Conservation (phyloP, 2,113 vertebrate genomes). For the Phoxinus phoxinus region DNA sequence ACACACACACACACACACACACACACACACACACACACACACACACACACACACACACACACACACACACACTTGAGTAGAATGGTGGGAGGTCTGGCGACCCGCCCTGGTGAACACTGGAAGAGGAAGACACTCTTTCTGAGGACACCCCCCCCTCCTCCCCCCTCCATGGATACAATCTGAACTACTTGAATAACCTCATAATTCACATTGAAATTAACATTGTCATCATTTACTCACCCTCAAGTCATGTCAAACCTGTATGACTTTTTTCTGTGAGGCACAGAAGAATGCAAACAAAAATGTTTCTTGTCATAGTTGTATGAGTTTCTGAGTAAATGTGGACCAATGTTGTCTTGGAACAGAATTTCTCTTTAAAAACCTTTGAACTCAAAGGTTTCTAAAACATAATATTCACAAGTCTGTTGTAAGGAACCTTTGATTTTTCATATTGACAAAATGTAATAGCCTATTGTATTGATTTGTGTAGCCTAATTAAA, state of each 20-base stretch:
- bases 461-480: neutral
- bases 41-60: conserved; percentile 18
- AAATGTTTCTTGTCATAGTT: too few relatives aligned
- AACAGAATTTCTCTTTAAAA: too few relatives aligned
- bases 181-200: neutral
- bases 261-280: neutral
- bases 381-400: too few relatives aligned
- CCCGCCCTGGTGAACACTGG: neutral
- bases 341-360: too few relatives aligned
- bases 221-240: neutral
- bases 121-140: neutral
- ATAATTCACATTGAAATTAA: neutral
- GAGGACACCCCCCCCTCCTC: neutral
- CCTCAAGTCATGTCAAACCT: neutral
- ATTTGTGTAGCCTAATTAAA: too few relatives aligned
- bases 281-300: too few relatives aligned
- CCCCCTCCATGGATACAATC: neutral
- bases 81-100: conserved; percentile 25
- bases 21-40: conserved; percentile 37
- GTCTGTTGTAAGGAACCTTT: too few relatives aligned
- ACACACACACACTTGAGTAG: neutral
- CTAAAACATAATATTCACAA: too few relatives aligned
- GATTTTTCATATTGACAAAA: too few relatives aligned
- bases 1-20: conserved; percentile 36
- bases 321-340: neutral